Evolutionary conservation across 2,113 vertebrate genomes (phyloP), one percentile per base, ranked within the genome.

Genomic region (Scortum barcoo): DNA sequence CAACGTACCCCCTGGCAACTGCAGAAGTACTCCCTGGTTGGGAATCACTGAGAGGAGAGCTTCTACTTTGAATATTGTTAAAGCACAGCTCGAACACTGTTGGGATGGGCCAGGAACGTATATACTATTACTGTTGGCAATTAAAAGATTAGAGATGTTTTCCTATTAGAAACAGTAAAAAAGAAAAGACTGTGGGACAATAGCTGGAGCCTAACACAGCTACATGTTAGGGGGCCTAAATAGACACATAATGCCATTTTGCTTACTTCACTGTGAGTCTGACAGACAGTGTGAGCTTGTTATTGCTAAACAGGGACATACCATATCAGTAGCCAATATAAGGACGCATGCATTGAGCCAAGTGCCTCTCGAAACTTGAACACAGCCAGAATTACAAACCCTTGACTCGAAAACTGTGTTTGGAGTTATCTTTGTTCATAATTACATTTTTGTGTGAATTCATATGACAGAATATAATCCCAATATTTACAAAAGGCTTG

Each of bases 401-500:
- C 38, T 14, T 2, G 17, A 57, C 53, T 69, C 38, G 16, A 72
- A 83, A 48, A 30, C 63, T 6, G 5, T 67, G 48, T 62, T 71
- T 36, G 38, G 60, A 11, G 14, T 60, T 57, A 28, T 78, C 53
- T 24, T 57, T 4, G 2, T 81, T 60, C 63, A 77, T 91, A 73
- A 90, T 86, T 63, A 78, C 9, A 38, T 65, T 75, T 83, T 73
- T 60, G 22, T 12, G 30, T 53, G 40, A 81, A 63, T 74, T 60
- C 61, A 65, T 38, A 38, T 78, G 56, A 77, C 46, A 57, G 57
- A 84, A 86, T 85, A 84, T 63, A 82, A 86, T 86, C 69, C 85
- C n/a, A 83, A 91, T 91, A 88, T 93, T 94, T 92, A 88, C 74
- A 56, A 66, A 88, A 60, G 81, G 74, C 86, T 84, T 63, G 62